These are phyloP conservation scores for Cotesia glomerata DNA, from an alignment of 1,140 invertebrate species.

Conservation along the genomic window DNA sequence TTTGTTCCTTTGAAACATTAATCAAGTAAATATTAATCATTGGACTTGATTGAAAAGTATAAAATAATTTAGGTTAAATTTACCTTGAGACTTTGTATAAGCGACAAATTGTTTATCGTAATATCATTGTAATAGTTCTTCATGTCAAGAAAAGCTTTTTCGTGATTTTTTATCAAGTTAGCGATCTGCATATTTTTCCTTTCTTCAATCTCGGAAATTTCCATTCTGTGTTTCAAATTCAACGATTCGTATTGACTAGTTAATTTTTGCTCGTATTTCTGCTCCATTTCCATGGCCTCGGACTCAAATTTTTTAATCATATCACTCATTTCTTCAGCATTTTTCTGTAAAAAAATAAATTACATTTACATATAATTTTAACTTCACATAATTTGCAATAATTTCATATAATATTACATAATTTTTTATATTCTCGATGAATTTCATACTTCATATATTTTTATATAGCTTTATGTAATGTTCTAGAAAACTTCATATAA, in stretches of 20 bases:
- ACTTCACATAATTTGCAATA: no score
- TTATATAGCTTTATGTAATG: no score
- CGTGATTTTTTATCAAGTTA: slow-evolving; percentile 81
- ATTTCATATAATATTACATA: no score
- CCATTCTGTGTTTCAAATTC: slow-evolving; percentile 75
- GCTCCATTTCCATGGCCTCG: slow-evolving; percentile 78
- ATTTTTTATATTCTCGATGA: no score
- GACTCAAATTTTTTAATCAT: slow-evolving; percentile 75
- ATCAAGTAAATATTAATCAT: no score
- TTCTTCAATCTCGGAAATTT: slow-evolving; percentile 87
- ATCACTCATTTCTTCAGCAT: slow-evolving; percentile 70
- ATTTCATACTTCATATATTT: no score
- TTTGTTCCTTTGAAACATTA: slow-evolving; percentile 71
- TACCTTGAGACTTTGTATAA: slow-evolving; percentile 82
- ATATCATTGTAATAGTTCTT: slow-evolving; percentile 96
- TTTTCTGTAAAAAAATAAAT: slow-evolving; percentile 36
- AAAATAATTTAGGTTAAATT: background rate
- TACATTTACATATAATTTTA: no score
- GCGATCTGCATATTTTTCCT: slow-evolving; percentile 87
- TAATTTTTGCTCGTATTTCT: slow-evolving; percentile 82
- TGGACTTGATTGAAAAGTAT: no score
- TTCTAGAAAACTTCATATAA: no score
- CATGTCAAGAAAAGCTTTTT: slow-evolving; percentile 83
- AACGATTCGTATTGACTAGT: slow-evolving; percentile 75
- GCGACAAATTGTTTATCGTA: slow-evolving; percentile 85